Evolutionary conservation across 2,888 invertebrate genomes (phyloP), one percentile per base, ranked within the genome.

Genomic region (Teinopalpus imperialis): DNA sequence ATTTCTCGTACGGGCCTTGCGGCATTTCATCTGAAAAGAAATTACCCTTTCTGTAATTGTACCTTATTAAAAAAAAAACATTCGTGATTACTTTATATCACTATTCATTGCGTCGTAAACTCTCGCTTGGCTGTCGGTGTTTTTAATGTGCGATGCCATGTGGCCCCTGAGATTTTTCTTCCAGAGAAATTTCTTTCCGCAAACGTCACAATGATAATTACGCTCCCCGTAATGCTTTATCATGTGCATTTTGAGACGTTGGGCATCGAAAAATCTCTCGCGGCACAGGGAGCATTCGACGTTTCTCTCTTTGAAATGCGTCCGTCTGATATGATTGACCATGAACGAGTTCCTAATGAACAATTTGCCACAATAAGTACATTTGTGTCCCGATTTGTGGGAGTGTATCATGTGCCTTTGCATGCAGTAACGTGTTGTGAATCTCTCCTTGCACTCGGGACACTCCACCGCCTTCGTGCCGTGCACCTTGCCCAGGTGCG

Each of bases 151-250:
- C 1, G 74, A 72, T 1, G 66, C 74, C 56, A 90, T 81, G 57
- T 92, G 92, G 0, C 86, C 88, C 18, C 83, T 85, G 16, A 92
- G 66, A 52, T 91, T 90, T 41, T 90, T 91, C 59, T 90, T 90
- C 63, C 90, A 90, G 0, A 90, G 73, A 50, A 91, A 89, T 63
- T 86, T 90, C 54, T 90, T 90, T 0, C 89, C 87, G 49, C 92
- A 92, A 8, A 90, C 68, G 48, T 91, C 90, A 47, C 92, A 92
- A 39, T 90, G 83, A 46, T 89, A 90, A 16, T 82, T 82, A 2
- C 83, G 78, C 9, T 89, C 89, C 1, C 87, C 87, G 2, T 80
- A 74, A 54, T 90, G 91, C 41, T 80, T 81, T 4, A 82, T 76
- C 70, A 86, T 83, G 43, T 90, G 91, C 52, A 64, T 67, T 51